These are phyloP conservation scores for Heterodera carotae DNA, from an alignment of 1,140 invertebrate genomes.

Conservation along the genomic window DNA sequence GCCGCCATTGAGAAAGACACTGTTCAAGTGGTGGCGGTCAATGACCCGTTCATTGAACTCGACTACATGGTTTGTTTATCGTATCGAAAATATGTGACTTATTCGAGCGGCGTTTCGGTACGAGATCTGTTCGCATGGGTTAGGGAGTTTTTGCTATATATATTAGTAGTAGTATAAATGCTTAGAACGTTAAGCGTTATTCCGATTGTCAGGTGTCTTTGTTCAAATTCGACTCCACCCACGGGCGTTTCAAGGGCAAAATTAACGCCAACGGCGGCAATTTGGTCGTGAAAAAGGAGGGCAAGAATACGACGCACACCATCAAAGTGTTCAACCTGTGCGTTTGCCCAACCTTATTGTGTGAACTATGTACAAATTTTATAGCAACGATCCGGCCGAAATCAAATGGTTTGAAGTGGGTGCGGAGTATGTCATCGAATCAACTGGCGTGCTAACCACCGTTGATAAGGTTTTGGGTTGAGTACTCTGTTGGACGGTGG, in stretches of 20 bases:
- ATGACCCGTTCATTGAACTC: constrained; percentile 70
- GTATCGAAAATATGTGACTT: no score
- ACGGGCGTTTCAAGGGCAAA: constrained; percentile 84
- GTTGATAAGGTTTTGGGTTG: constrained; percentile 28
- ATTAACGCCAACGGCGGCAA: constrained; percentile 76
- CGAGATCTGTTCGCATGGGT: no score
- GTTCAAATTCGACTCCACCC: constrained; percentile 96
- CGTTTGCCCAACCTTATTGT: no score
- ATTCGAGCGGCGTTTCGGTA: no score
- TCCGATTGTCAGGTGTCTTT: constrained; percentile 79
- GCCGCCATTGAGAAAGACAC: constrained; percentile 79
- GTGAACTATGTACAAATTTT: constrained; percentile 33
- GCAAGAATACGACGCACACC: constrained; percentile 75
- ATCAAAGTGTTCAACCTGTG: constrained; percentile 80
- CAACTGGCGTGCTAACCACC: constrained; percentile 95
- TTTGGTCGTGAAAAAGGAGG: constrained; percentile 72
- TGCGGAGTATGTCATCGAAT: constrained; percentile 92
- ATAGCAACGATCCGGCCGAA: constrained; percentile 73
- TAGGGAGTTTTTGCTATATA: no score
- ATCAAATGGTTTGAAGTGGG: constrained; percentile 86
- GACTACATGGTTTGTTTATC: constrained; percentile 74
- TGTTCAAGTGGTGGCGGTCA: constrained; percentile 69
- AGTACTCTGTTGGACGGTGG: constrained; percentile 74
- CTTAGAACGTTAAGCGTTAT: no score
- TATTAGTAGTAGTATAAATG: no score